Base-by-base conservation (phyloP, 2,888 invertebrate species). In the Ectobius pallidus region DNA sequence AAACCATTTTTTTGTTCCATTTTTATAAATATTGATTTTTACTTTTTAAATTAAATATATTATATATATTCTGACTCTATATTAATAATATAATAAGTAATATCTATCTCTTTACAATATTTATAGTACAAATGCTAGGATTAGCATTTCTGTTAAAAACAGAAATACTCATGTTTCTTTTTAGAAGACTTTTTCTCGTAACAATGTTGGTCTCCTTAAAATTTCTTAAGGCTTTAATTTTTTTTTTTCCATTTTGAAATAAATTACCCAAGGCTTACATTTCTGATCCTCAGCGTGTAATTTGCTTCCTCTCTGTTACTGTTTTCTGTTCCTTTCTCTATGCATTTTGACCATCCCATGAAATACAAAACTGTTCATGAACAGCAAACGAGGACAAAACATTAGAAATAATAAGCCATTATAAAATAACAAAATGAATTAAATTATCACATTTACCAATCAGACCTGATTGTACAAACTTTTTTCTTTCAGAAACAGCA, bases 31-130 rank as follows among this genome's bases (percentile, higher is more conserved):
- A 55, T 52, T 69, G 61, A 72, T 42, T 55, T 65, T 74, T 63
- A 42, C 42, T 71, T 71, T 63, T 74, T 74, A 69, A 74, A 74
- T 72, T 71, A 69, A 74, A 74, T 74, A 74, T 74, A 74, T 74
- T 71, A 71, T 69, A 72, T 74, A 74, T 72, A 71, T 62, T 74
- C 68, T 74, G 52, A 61, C 62, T 72, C 69, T 74, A 72, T 72
- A 63, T 71, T 71, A 52, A 65, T 71, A 71, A 55, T 69, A 68
- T 69, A 69, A 71, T 71, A 71, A 70, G 62, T 71, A 71, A 71
- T 63, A 62, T 63, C 62, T 71, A 63, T 32, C 71, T 71, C 71
- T 71, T 71, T 71, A 71, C 71, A 71, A 39, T n/a, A n/a, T 30
- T 71, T 71, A 71, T 71, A 46, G 63, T 71, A 71, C 71, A 71